These are phyloP conservation scores for Diadema setosum DNA, from an alignment of 35 echinoderm and acorn worm species.

Conservation along the genomic window DNA sequence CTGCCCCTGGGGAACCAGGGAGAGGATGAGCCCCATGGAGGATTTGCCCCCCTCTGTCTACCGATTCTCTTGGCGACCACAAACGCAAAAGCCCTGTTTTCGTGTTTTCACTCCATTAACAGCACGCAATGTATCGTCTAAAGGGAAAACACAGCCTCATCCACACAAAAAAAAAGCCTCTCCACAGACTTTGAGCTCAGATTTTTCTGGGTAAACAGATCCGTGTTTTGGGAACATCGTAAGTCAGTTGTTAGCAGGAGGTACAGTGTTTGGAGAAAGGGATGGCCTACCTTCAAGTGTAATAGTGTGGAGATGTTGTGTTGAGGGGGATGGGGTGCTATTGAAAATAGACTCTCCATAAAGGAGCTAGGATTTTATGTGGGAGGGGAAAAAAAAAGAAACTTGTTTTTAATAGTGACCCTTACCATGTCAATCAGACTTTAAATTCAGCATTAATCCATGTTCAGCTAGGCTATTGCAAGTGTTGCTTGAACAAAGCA, in stretches of 20 bases:
- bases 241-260: neutral
- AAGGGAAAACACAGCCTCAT: neutral
- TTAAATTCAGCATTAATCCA: no score
- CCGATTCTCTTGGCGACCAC: neutral
- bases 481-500: no score
- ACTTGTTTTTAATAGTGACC: neutral
- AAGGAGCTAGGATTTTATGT: neutral
- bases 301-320: neutral
- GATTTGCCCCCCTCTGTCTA: neutral
- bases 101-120: neutral
- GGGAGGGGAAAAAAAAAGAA: neutral
- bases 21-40: no score
- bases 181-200: neutral
- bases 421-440: neutral
- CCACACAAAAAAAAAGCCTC: no score
- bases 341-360: neutral
- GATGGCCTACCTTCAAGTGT: no score
- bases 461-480: no score
- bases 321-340: neutral
- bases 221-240: neutral
- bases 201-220: neutral
- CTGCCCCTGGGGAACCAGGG: neutral
- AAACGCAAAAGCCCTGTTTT: neutral
- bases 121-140: neutral
- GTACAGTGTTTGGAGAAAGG: no score